Base-by-base conservation (phyloP, 2,888 invertebrate genomes). In the Archips xylosteana region DNA sequence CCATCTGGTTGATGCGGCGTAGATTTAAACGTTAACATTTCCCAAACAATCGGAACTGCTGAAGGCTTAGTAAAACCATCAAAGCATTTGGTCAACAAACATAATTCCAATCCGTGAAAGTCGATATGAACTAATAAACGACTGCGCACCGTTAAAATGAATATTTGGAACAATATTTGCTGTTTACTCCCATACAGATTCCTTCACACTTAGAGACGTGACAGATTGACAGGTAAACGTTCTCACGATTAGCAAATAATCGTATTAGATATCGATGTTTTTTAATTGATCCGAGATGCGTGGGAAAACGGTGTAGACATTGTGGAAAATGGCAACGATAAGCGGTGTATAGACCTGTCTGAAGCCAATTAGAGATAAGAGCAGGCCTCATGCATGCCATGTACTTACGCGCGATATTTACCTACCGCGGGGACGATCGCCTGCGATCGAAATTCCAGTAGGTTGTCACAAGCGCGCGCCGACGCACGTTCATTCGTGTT, bases 141-240 rank as follows among this genome's bases (percentile, higher is more conserved):
- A 54, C 54, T 34, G 15, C 42, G 49, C n/a, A 51, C 71, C 74
- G 75, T 73, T 75, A 75, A 75, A 70, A 68, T 57, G 42, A 71
- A 69, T 71, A 71, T 69, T 61, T 60, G 61, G 68, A 75, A 73
- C 62, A 77, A 76, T 77, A 76, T 76, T 77, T 70, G 70, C 68
- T 75, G 68, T 77, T 77, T 76, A 71, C 34, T 65, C 39, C 66
- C 45, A 61, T 65, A 77, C 77, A 77, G 72, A 76, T 76, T 75
- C 74, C 76, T 76, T 78, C 78, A 74, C 78, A 75, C 78, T 75
- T 51, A 8, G 13, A 61, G 32, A 74, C 76, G 76, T 78, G 78
- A 75, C 61, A 39, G 73, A 70, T 68, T 32, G 70, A 73, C 75
- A 61, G 72, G 65, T 72, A 32, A 59, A 54, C 72, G 45, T 73